A percentile compares a stretch with the other conserved stretches of the same genome.
Evolutionary conservation across 2,888 invertebrate species (phyloP).

Genomic region (Metellina segmentata): DNA sequence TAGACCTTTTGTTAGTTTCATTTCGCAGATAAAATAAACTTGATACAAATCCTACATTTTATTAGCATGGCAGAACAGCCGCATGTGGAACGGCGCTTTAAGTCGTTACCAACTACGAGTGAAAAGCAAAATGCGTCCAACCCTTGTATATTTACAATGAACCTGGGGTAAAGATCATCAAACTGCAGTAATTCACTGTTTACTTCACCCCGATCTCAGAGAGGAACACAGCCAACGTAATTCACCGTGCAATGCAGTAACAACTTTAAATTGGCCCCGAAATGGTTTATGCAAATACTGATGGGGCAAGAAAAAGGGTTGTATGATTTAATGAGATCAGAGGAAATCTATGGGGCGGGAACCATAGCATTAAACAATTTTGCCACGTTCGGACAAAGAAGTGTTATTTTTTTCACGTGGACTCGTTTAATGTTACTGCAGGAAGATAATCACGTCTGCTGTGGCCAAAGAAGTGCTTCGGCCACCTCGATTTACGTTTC

Average conservation of each 20-base stretch:
- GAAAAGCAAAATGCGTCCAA: background rate
- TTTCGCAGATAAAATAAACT: background rate
- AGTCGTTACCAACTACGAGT: background rate
- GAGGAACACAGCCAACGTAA: background rate
- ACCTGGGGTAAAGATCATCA: background rate
- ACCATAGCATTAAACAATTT: slow-evolving; percentile 49
- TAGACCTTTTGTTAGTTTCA: too few relatives aligned
- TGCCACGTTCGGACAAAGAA: slow-evolving; percentile 46
- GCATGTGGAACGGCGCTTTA: background rate
- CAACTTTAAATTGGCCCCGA: slow-evolving; percentile 49
- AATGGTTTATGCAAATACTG: slow-evolving; percentile 72
- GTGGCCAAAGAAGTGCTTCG: background rate
- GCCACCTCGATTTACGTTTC: background rate
- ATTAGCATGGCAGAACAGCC: background rate
- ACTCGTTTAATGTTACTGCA: slow-evolving; percentile 11
- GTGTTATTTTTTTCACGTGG: slow-evolving; percentile 19
- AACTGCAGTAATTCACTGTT: background rate
- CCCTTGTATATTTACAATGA: background rate
- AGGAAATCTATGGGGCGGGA: slow-evolving; percentile 66
- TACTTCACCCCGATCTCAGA: background rate
- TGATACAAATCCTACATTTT: background rate
- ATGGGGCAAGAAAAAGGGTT: background rate
- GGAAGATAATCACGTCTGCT: background rate
- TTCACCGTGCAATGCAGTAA: slow-evolving; percentile 13
- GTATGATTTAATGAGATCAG: slow-evolving; percentile 43